A percentile compares a stretch with the other conserved stretches of the same genome.
Conservation (phyloP, 2,797 vertebrate species). For the Champsocephalus esox region DNA sequence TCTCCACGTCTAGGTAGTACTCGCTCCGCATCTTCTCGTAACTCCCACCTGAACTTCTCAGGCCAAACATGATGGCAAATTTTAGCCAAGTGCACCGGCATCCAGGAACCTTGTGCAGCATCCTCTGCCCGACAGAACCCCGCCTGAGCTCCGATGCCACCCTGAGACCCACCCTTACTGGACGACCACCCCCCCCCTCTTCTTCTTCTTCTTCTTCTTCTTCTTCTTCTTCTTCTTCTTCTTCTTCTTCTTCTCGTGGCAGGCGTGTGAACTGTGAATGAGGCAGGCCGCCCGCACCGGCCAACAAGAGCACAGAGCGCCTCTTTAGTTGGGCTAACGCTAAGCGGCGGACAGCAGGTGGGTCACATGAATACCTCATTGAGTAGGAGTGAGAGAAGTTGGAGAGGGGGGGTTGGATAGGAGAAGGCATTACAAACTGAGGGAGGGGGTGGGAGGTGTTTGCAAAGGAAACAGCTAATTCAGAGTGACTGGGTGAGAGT, state of each 20-base stretch:
- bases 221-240: conserved; percentile 36
- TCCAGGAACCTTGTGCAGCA: conserved; percentile 81
- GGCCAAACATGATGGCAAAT: conserved; percentile 87
- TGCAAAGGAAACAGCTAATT: conserved; percentile 64
- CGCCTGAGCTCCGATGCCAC: conserved; percentile 60
- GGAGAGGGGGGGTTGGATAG: conserved; percentile 39
- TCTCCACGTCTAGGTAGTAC: conserved; percentile 80
- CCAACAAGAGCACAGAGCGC: conserved; percentile 79
- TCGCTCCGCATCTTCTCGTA: conserved; percentile 86
- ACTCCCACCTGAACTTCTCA: conserved; percentile 83
- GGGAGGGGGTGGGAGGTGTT: conserved; percentile 37
- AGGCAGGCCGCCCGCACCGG: conserved; percentile 67
- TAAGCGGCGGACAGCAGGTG: conserved; percentile 85
- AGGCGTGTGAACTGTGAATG: conserved; percentile 83
- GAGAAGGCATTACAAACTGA: conserved; percentile 48
- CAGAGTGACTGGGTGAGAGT: conserved; percentile 56
- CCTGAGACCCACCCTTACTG: conserved; percentile 60
- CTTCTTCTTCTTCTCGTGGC: conserved; percentile 59
- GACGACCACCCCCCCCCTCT: conserved; percentile 29
- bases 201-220: conserved; percentile 31
- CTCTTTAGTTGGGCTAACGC: conserved; percentile 75
- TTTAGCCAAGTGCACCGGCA: conserved; percentile 82
- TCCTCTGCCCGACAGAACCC: conserved; percentile 68
- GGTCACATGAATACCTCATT: conserved; percentile 87
- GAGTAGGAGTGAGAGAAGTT: conserved; percentile 77